Evolutionary conservation across 2,797 vertebrate genomes (phyloP).

Genomic region (Typhlichthys eigenmanni): DNA sequence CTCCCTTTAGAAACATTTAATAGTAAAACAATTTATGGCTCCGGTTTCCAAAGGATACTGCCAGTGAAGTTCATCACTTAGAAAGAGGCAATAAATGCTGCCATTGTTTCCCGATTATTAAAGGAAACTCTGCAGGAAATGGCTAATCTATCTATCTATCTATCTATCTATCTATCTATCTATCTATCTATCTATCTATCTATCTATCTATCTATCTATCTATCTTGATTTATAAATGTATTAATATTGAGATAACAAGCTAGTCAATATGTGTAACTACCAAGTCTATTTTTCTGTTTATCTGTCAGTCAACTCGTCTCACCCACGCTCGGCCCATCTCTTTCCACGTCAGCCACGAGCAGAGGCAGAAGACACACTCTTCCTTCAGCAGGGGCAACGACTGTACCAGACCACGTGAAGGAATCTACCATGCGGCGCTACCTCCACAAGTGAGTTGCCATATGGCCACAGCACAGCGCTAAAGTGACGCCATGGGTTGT

Average conservation of each 20-base stretch:
- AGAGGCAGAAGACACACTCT: constrained; percentile 59
- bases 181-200: constrained; percentile 31
- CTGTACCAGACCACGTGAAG: constrained; percentile 74
- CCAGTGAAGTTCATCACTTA: constrained; percentile 85
- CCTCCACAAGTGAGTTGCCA: constrained; percentile 72
- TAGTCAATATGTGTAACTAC: constrained; percentile 1
- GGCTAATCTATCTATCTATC: constrained; percentile 38
- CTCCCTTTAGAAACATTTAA: constrained; percentile 98
- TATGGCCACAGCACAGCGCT: constrained; percentile 60
- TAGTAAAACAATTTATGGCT: constrained; percentile 93
- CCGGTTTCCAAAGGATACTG: constrained; percentile 90
- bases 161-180: constrained; percentile 31
- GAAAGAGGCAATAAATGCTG: constrained; percentile 84
- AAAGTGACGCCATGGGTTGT: constrained; percentile 69
- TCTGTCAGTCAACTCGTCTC: neutral
- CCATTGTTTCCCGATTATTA: constrained; percentile 85
- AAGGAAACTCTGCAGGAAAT: constrained; percentile 69
- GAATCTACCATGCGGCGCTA: constrained; percentile 72
- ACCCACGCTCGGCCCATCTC: constrained; percentile 10
- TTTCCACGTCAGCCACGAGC: constrained; percentile 34
- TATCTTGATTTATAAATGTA: neutral
- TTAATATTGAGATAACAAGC: neutral
- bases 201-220: constrained; percentile 28
- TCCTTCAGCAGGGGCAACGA: constrained; percentile 69
- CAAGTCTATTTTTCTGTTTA: neutral